Conservation (phyloP, 2,888 invertebrate species). For the Yponomeuta sedellus region DNA sequence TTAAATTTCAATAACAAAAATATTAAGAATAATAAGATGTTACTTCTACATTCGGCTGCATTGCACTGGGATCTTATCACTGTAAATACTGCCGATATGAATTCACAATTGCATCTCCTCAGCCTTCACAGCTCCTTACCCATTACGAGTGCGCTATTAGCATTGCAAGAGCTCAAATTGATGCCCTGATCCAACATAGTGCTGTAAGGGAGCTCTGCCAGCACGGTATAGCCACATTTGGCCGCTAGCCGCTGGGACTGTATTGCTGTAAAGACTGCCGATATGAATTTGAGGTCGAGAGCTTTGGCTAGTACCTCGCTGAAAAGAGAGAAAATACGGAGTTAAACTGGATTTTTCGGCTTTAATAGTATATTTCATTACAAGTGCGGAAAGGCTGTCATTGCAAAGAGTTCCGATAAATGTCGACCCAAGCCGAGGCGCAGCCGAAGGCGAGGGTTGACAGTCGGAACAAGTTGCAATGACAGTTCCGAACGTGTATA, state of each 20-base stretch:
- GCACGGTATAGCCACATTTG: slow-evolving; percentile 43
- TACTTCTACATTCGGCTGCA: not conserved
- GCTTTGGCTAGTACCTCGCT: slow-evolving; percentile 47
- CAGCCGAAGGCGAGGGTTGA: too few relatives aligned
- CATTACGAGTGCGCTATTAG: slow-evolving; percentile 44
- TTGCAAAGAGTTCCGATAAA: too few relatives aligned
- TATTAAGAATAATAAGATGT: too few relatives aligned
- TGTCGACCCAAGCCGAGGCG: too few relatives aligned
- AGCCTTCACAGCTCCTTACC: slow-evolving; percentile 32
- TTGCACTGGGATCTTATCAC: too few relatives aligned
- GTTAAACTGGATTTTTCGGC: too few relatives aligned
- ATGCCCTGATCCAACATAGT: slow-evolving; percentile 44
- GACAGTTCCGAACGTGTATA: too few relatives aligned
- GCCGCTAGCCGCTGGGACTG: slow-evolving; percentile 51
- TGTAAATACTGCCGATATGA: not conserved
- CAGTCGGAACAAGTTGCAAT: too few relatives aligned
- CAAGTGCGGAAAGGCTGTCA: too few relatives aligned
- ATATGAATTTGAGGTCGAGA: slow-evolving; percentile 38
- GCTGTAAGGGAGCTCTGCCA: slow-evolving; percentile 41
- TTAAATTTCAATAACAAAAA: too few relatives aligned
- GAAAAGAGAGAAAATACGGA: slow-evolving; percentile 21
- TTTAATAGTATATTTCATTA: too few relatives aligned
- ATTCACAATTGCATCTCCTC: not conserved
- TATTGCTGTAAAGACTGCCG: slow-evolving; percentile 53
- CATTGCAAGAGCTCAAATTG: slow-evolving; percentile 35